Conservation (phyloP, 2,797 vertebrate species). For the Darevskia nairensis region DNA sequence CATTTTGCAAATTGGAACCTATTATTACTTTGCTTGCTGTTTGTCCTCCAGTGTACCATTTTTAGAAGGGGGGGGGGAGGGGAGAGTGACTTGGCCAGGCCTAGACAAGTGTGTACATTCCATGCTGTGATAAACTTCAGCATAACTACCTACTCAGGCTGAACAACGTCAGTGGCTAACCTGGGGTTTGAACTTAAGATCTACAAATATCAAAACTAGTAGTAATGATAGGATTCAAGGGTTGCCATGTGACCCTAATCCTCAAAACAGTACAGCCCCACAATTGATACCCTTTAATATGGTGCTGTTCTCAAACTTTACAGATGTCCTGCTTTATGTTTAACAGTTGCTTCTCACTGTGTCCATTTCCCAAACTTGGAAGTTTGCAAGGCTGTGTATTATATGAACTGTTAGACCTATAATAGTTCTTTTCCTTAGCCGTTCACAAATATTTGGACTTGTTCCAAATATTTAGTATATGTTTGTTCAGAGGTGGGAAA, state of each 20-base stretch:
- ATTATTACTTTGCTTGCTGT: neutral
- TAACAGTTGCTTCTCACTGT: neutral
- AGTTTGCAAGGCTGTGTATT: too few relatives aligned
- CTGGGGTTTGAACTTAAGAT: too few relatives aligned
- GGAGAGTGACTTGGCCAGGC: neutral
- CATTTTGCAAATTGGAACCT: neutral
- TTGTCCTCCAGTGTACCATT: neutral
- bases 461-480: too few relatives aligned
- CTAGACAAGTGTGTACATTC: neutral
- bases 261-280: neutral
- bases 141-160: neutral
- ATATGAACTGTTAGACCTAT: too few relatives aligned
- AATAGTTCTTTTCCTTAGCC: too few relatives aligned
- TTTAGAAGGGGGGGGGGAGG: neutral
- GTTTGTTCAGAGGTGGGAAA: too few relatives aligned
- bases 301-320: neutral
- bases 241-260: neutral
- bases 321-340: neutral
- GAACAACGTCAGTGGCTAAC: neutral
- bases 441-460: too few relatives aligned
- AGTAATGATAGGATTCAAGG: neutral
- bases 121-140: neutral
- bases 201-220: neutral
- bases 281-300: too few relatives aligned
- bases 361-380: too few relatives aligned